phyloP scores from a whole-genome alignment of 53 echinoderm and acorn worm species.

The Temnopleurus reevesii region DNA sequence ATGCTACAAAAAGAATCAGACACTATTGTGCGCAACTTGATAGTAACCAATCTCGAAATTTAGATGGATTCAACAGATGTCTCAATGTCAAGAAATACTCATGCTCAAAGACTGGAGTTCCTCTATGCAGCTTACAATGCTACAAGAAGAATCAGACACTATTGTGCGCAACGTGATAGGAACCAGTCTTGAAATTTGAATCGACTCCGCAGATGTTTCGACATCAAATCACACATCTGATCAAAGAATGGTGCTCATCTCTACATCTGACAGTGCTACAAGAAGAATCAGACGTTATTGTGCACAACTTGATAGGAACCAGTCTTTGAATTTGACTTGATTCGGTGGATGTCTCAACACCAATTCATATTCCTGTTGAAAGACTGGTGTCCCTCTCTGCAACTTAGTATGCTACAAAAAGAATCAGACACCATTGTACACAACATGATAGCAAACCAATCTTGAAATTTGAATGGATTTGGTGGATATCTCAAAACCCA shows the following conservation, averaged over 20 bases:
- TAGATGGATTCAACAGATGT: slow-evolving; percentile 72
- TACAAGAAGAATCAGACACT: slow-evolving; percentile 85
- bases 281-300: slow-evolving; percentile 72
- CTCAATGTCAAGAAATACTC: slow-evolving; percentile 82
- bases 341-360: background rate
- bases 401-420: too few relatives aligned
- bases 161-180: slow-evolving; percentile 23
- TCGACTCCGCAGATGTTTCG: slow-evolving; percentile 76
- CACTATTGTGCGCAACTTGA: slow-evolving; percentile 33
- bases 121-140: slow-evolving; percentile 91
- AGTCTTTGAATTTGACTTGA: background rate
- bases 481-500: background rate
- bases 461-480: slow-evolving; percentile 53
- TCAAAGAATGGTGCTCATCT: slow-evolving; percentile 85
- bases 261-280: slow-evolving; percentile 93
- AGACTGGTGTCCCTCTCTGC: too few relatives aligned
- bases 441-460: too few relatives aligned
- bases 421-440: too few relatives aligned
- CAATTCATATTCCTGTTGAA: too few relatives aligned
- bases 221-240: slow-evolving; percentile 83
- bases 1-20: slow-evolving; percentile 91
- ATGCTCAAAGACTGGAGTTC: slow-evolving; percentile 86
- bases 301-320: slow-evolving; percentile 28
- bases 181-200: background rate
- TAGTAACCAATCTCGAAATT: background rate